Percentiles rank a stretch among this genome's conserved stretches.
These are phyloP conservation scores for Oophaga sylvatica DNA, from an alignment of 2,797 vertebrate genomes.

Conservation along the genomic window DNA sequence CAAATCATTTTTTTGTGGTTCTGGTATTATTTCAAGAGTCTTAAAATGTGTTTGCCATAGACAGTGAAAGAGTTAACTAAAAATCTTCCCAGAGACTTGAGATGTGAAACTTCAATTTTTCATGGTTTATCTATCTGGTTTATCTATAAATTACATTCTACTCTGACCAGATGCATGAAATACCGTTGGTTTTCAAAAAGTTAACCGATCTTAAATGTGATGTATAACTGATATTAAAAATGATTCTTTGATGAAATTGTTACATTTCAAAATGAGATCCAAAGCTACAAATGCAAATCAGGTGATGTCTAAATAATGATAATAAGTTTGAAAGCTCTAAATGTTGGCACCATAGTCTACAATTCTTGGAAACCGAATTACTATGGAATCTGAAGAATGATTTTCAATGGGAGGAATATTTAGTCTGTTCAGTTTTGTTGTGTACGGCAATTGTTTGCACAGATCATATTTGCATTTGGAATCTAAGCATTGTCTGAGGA, in stretches of 20 bases:
- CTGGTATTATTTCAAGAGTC: background rate
- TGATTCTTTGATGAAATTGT: background rate
- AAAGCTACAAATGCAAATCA: constrained; percentile 57
- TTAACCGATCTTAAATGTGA: background rate
- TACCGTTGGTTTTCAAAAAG: background rate
- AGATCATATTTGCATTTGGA: constrained; percentile 38
- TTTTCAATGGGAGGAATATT: constrained; percentile 46
- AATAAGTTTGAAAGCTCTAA: constrained; percentile 55
- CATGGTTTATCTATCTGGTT: background rate
- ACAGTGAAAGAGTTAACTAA: background rate
- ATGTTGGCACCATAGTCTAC: constrained; percentile 40
- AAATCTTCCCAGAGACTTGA: background rate
- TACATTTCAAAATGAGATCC: background rate
- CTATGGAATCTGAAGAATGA: constrained; percentile 25
- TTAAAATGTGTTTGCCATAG: background rate
- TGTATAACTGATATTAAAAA: background rate
- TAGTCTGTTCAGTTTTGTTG: constrained; percentile 37
- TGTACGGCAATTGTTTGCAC: constrained; percentile 31
- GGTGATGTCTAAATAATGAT: constrained; percentile 59
- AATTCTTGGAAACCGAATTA: constrained; percentile 55
- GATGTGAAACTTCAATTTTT: background rate
- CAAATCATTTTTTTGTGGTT: background rate
- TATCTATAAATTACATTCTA: background rate
- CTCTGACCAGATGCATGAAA: background rate
- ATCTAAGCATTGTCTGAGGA: constrained; percentile 8